phyloP scores from a whole-genome alignment of 92 coral and sea anemone genomes.

The Diadumene lineata region DNA sequence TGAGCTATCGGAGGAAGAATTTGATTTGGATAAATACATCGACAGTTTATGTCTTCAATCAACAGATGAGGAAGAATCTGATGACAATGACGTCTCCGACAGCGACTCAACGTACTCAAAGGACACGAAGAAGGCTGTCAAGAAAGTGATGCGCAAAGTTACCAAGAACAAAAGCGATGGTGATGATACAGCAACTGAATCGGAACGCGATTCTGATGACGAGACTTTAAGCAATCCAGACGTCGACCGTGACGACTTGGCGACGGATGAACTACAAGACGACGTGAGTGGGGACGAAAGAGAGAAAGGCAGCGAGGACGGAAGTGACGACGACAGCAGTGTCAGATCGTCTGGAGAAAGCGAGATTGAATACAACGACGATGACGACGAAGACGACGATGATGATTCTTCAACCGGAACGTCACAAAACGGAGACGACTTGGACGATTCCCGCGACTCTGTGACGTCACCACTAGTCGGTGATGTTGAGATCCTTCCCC shows the following conservation, averaged over 20 bases:
- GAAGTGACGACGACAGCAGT: slow-evolving; percentile 5
- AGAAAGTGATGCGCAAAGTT: slow-evolving; percentile 34
- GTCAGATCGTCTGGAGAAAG: slow-evolving; percentile 14
- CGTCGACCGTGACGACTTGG: neutral
- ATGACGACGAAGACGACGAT: slow-evolving; percentile 39
- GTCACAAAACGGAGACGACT: slow-evolving; percentile 25
- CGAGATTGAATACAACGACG: slow-evolving; percentile 8
- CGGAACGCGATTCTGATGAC: slow-evolving; percentile 16
- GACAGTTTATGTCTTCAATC: slow-evolving; percentile 33
- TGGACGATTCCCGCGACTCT: slow-evolving; percentile 7
- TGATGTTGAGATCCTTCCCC: slow-evolving; percentile 8
- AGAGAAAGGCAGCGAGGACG: neutral
- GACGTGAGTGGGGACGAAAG: neutral
- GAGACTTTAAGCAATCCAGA: neutral
- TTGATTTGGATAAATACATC: slow-evolving; percentile 50
- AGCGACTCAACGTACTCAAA: neutral
- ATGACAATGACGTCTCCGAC: slow-evolving; percentile 10
- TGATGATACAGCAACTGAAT: slow-evolving; percentile 35
- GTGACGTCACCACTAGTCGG: slow-evolving; percentile 9
- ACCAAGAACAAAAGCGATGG: neutral
- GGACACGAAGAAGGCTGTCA: slow-evolving; percentile 22
- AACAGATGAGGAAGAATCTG: slow-evolving; percentile 41
- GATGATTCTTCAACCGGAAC: slow-evolving; percentile 29
- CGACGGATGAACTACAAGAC: neutral
- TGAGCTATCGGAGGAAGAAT: slow-evolving; percentile 24